phyloP scores from a whole-genome alignment of 2,797 vertebrate genomes.

The Myotis vivesi region DNA sequence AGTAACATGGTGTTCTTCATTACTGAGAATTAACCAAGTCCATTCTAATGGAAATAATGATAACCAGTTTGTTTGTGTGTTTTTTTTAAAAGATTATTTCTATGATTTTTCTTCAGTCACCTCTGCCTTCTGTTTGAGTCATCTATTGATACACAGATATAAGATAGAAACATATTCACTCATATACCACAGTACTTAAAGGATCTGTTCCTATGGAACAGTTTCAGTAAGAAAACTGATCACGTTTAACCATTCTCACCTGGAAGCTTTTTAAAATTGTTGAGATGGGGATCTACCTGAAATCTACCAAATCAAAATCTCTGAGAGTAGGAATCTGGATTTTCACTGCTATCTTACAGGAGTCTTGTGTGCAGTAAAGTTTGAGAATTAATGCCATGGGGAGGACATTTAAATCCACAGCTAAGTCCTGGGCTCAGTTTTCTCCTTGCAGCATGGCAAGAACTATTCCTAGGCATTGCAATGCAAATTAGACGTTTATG shows the following conservation, averaged over 20 bases:
- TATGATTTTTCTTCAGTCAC: background rate
- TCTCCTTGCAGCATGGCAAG: background rate
- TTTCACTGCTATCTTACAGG: background rate
- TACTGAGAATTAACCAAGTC: background rate
- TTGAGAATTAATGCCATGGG: background rate
- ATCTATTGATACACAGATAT: background rate
- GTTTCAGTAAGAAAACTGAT: background rate
- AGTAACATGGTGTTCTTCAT: background rate
- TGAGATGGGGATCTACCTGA: background rate
- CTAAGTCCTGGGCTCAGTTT: background rate
- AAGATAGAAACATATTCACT: background rate
- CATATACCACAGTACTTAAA: background rate
- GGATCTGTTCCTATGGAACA: background rate
- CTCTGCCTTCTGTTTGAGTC: background rate
- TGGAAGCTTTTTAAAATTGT: background rate
- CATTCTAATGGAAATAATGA: background rate
- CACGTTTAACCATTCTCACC: background rate
- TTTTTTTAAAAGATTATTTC: background rate
- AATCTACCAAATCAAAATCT: background rate
- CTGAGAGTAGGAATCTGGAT: background rate
- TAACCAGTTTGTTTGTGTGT: background rate
- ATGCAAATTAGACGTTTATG: conserved; percentile 46
- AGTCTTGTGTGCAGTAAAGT: background rate
- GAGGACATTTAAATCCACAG: background rate
- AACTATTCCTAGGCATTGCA: background rate